phyloP scores from a whole-genome alignment of 2,888 invertebrate genomes.

The Eristalis tenax region DNA sequence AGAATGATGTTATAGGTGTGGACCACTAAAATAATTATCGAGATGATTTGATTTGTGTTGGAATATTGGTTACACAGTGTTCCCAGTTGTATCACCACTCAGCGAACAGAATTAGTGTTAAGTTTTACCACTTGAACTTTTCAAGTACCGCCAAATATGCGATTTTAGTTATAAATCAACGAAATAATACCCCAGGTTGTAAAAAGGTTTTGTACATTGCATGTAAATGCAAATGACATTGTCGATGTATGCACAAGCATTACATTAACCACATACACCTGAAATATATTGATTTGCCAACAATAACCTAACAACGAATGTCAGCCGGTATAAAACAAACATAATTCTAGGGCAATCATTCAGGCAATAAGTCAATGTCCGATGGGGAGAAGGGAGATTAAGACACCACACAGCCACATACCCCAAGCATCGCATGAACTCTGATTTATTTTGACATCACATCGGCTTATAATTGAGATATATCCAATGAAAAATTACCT shows the following conservation, averaged over 20 bases:
- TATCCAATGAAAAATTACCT: constrained; percentile 74
- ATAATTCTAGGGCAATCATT: constrained; percentile 64
- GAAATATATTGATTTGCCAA: constrained; percentile 34
- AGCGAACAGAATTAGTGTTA: too few species aligned
- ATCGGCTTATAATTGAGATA: constrained; percentile 74
- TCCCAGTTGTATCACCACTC: too few species aligned
- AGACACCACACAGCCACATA: constrained; percentile 20
- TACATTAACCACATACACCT: not conserved
- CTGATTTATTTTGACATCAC: constrained; percentile 73
- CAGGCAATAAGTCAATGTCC: constrained; percentile 67
- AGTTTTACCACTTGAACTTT: too few species aligned
- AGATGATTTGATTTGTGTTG: too few species aligned
- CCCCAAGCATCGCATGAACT: constrained; percentile 52
- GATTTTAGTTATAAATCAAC: too few species aligned
- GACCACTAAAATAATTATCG: too few species aligned
- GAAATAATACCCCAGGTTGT: too few species aligned
- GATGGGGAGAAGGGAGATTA: constrained; percentile 43
- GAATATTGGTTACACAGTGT: too few species aligned
- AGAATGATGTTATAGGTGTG: too few species aligned
- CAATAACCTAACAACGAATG: constrained; percentile 38
- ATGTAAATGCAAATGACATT: not conserved
- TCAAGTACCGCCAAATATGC: too few species aligned
- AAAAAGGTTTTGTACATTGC: not conserved
- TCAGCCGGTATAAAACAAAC: constrained; percentile 40
- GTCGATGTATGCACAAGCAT: not conserved